Evolutionary conservation across 1,140 invertebrate species (phyloP).

Genomic region (Lamellibrachia luymesi): DNA sequence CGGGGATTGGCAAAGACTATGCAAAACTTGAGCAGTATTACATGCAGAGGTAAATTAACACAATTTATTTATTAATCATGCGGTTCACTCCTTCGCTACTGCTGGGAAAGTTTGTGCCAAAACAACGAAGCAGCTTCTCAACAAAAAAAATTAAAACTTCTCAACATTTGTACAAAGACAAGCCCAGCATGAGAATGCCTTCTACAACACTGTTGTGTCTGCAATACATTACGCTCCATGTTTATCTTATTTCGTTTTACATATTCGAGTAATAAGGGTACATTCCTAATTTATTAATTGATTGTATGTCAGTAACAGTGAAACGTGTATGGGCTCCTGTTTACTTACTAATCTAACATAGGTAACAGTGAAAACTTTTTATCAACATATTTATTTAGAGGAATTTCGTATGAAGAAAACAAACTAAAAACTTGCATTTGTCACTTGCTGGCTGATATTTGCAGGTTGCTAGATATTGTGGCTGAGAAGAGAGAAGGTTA

Average conservation of each 20-base stretch:
- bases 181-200: background rate
- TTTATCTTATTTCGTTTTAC: too few relatives aligned
- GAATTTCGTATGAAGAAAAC: too few relatives aligned
- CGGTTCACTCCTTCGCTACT: background rate
- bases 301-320: background rate
- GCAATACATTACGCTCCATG: too few relatives aligned
- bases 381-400: background rate
- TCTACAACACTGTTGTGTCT: too few relatives aligned
- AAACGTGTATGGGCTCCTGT: background rate
- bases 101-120: background rate
- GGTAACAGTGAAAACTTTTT: background rate
- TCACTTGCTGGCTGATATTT: background rate
- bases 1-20: constrained; percentile 54
- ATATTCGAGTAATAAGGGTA: too few relatives aligned
- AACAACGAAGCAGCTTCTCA: background rate
- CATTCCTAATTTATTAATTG: background rate
- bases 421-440: background rate
- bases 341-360: background rate
- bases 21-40: constrained; percentile 69
- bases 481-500: constrained; percentile 45
- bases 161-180: background rate
- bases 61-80: background rate
- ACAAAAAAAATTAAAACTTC: background rate
- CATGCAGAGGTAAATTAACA: constrained; percentile 61
- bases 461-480: constrained; percentile 9